Percentiles rank a stretch among this genome's conserved stretches.
Evolutionary conservation across 2,797 vertebrate species (phyloP).

Genomic region (Aeoliscus strigatus): DNA sequence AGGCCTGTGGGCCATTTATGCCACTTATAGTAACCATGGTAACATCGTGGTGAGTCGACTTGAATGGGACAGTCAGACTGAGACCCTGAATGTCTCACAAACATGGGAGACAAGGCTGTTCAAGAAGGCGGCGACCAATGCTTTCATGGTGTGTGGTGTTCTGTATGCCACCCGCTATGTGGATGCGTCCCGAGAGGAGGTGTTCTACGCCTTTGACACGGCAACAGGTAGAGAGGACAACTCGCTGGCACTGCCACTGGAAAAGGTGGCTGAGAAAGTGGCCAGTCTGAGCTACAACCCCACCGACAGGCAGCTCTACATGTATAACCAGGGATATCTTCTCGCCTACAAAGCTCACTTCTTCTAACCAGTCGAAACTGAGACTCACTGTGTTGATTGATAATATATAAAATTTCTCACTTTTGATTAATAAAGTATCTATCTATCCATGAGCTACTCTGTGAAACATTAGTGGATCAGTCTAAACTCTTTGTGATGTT

Average conservation of each 20-base stretch:
- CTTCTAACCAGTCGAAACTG: too few species aligned
- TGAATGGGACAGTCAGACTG: conserved; percentile 31
- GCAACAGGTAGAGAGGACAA: conserved; percentile 63
- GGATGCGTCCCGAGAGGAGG: conserved; percentile 57
- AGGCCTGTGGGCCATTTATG: conserved; percentile 71
- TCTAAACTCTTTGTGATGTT: too few species aligned
- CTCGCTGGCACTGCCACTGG: conserved; percentile 49
- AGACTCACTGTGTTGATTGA: too few species aligned
- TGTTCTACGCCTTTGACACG: conserved; percentile 74
- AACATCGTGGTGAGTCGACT: conserved; percentile 67
- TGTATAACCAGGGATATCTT: conserved; percentile 73
- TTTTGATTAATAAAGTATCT: too few species aligned
- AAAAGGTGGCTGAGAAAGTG: conserved; percentile 63
- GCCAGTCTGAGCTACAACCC: conserved; percentile 75
- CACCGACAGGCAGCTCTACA: conserved; percentile 56
- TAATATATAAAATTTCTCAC: too few species aligned
- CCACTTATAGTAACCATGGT: conserved; percentile 67
- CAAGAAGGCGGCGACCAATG: conserved; percentile 68
- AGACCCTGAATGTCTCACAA: conserved; percentile 55
- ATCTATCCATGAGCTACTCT: too few species aligned
- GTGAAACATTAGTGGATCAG: too few species aligned
- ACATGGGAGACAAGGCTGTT: conserved; percentile 72
- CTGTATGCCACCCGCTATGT: conserved; percentile 68
- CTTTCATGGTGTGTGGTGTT: conserved; percentile 73
- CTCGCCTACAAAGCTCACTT: conserved; percentile 62